Base-by-base conservation (phyloP, 2,797 vertebrate species). In the Brachymystax lenok region DNA sequence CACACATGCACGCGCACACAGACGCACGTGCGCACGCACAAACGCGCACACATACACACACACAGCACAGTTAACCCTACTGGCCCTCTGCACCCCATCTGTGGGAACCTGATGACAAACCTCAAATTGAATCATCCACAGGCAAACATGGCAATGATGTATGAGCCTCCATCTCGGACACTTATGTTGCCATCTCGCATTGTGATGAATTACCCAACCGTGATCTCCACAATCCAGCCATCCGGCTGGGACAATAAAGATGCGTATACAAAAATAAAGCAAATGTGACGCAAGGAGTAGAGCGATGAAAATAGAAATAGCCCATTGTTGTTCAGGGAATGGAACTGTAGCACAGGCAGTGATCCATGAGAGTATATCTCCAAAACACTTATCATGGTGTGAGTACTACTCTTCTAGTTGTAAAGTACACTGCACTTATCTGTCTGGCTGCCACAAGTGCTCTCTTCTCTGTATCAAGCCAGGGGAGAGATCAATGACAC, bases 111-210 rank as follows among this genome's bases (percentile, higher is more conserved):
- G 79, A 83, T 82, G 84, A 82, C 80, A 76, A 84, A 83, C 80
- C 72, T 79, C 77, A 82, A 84, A 86, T 78, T 51, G 74, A 81
- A 86, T 85, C 80, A 79, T 85, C 77, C 69, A 71, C 70, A 82
- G 82, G 81, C 84, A 83, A 87, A 84, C 79, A 79, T 81, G 79
- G 83, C 83, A 79, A 77, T 88, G 85, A 88, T 89, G 73, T 80
- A 88, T 71, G 84, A 83, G 77, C 76, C 82, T 64, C 84, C 85
- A 82, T 85, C 84, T 82, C 80, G 63, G 70, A 82, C 82, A 86
- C 75, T 86, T 79, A 77, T 69, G 74, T 76, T 79, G 84, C 74
- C 80, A 74, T 84, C 77, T 72, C 56, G 75, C 76, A 84, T 77
- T 72, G 85, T 86, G 83, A 79, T 83, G 71, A 86, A 84, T 85